These are phyloP conservation scores for Penelope pileata DNA, from an alignment of 2,113 vertebrate species.

Conservation along the genomic window DNA sequence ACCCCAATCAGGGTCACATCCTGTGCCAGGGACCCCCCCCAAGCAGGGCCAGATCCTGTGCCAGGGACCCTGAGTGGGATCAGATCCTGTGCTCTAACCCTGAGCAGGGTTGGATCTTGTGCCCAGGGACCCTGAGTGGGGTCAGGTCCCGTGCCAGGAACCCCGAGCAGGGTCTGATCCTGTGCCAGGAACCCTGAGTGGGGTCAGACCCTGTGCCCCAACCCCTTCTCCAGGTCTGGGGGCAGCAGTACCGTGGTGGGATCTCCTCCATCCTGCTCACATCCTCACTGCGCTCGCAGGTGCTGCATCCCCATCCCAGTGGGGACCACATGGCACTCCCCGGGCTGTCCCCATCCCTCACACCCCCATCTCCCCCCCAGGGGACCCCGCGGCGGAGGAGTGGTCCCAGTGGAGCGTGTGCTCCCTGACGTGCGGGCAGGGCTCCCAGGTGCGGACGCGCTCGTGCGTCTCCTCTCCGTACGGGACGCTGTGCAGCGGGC, in stretches of 20 bases:
- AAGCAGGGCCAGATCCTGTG: rapidly evolving
- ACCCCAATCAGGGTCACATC: not conserved
- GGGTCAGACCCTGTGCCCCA: rapidly evolving
- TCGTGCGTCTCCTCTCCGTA: conserved; percentile 98
- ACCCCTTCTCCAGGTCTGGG: not conserved
- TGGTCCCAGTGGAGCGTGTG: conserved; percentile 99
- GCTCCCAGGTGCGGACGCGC: conserved; percentile 94
- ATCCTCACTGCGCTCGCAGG: rapidly evolving
- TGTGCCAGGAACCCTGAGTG: too few species aligned
- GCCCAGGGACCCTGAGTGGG: too few species aligned
- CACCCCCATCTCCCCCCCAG: conserved; percentile 72
- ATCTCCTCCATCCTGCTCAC: rapidly evolving
- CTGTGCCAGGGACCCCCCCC: too few species aligned
- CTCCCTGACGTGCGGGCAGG: conserved; percentile 96
- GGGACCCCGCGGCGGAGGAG: conserved; percentile 95
- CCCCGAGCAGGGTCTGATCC: not conserved
- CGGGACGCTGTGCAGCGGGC: conserved; percentile 95
- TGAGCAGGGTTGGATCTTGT: too few species aligned
- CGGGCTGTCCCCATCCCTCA: rapidly evolving
- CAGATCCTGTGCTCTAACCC: rapidly evolving
- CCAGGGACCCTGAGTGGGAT: too few species aligned
- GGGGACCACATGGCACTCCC: rapidly evolving
- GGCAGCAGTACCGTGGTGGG: rapidly evolving
- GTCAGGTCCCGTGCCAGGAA: too few species aligned
- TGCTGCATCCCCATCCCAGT: rapidly evolving